Evolutionary conservation across 2,888 invertebrate species (phyloP), one percentile per base, ranked within the genome.

Genomic region (Clusia tigrina): DNA sequence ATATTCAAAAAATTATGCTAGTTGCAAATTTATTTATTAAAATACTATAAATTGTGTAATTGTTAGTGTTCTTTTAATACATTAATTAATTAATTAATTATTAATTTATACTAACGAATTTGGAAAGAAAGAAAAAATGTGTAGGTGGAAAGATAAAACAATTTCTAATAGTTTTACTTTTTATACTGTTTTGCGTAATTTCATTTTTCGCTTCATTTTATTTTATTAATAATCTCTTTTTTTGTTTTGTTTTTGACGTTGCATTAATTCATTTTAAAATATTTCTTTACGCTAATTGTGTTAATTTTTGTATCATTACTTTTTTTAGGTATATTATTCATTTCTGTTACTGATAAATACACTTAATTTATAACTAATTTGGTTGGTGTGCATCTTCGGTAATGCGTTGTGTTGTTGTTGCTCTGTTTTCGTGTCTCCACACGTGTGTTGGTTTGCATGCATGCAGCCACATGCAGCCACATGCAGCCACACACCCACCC

Each of bases 141-240:
- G n/a, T n/a, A n/a, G n/a, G n/a, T n/a, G n/a, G n/a, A n/a, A n/a
- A n/a, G n/a, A n/a, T n/a, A n/a, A n/a, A n/a, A n/a, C n/a, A n/a
- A n/a, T n/a, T n/a, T n/a, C n/a, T n/a, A n/a, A n/a, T n/a, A n/a
- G n/a, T n/a, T n/a, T n/a, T n/a, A n/a, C n/a, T n/a, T n/a, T n/a
- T n/a, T n/a, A n/a, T n/a, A n/a, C n/a, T n/a, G 12, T 12, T 46
- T 48, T 58, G 18, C 46, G 23, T 2, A 26, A 2, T 46, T 32
- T 53, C n/a, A 2, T 54, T 1, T 55, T 42, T 38, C 32, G 52
- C 26, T 56, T 53, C 17, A 55, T 46, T 51, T 20, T 54, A 52
- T 18, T 56, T 51, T 60, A 57, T 53, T 48, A 22, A 51, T 62
- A 58, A 46, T 58, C 54, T 57, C 51, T 60, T n/a, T 32, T 6